Evolutionary conservation across 1,140 invertebrate genomes (phyloP), one percentile per base, ranked within the genome.

Genomic region (Papilio glaucus): DNA sequence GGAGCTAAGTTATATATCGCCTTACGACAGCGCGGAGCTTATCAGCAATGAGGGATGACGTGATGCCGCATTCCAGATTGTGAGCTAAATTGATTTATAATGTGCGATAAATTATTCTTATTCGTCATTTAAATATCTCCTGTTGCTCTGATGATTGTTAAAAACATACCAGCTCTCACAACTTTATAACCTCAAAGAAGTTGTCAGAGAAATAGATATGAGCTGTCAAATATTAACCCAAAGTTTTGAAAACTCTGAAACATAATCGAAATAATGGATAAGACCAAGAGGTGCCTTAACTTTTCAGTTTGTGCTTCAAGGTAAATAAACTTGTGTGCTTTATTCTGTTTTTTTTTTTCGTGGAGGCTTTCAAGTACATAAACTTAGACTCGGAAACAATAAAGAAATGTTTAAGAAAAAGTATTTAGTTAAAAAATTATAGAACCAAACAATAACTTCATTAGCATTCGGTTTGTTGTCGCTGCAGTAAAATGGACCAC

Each of bases 41-140:
- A 72, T 72, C 70, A 42, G 45, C 15, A 33, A 39, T 33, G 15
- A 24, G 6, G 24, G 29, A 33, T 60, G 65, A 68, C 65, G 65
- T 68, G 39, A 49, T 68, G 37, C 37, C 8, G 65, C 65, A 15
- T 13, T 68, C 65, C 24, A 33, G 8, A 62, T 15, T 39, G 10
- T 13, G 57, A 57, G n/a, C 42, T 72, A 26, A 71, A 72, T 72
- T 61, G 57, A 72, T 72, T 72, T 72, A 72, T 72, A 72, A 72
- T 72, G 38, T 72, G 70, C 33, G 21, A 57, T 72, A 72, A 72
- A 72, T 61, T 62, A 72, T n/a, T 49, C 41, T 21, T 49, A 68
- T 49, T 49, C 45, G 26, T 68, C 41, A 68, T 68, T 45, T 68
- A 49, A 49, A 67, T 67, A 42, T 9, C 63, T 65, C 21, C 49